Conservation (phyloP, 2,888 invertebrate species). For the Amiota communis region DNA sequence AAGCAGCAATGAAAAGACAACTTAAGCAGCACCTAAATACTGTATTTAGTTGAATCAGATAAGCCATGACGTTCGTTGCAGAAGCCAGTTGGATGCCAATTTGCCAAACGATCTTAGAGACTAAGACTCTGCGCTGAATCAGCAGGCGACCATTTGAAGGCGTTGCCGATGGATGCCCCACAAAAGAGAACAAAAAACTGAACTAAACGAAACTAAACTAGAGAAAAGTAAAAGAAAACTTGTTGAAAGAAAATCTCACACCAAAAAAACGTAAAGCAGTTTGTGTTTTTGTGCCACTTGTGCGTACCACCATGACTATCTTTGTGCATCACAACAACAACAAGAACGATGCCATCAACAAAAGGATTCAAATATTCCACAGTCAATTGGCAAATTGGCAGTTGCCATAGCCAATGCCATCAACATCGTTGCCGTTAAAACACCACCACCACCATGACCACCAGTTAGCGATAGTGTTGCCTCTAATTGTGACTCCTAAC, state of each 20-base stretch:
- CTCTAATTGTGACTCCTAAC: conserved; percentile 1
- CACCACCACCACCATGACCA: too few relatives aligned
- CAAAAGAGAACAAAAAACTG: neutral
- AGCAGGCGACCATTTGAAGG: conserved; percentile 11
- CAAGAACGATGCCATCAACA: too few relatives aligned
- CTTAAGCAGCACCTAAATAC: neutral
- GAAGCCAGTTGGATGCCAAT: conserved; percentile 15
- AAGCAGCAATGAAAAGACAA: neutral
- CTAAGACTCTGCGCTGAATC: conserved; percentile 8
- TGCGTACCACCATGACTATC: too few relatives aligned
- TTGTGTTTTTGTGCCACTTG: too few relatives aligned
- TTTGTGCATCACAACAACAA: too few relatives aligned
- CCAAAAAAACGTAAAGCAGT: too few relatives aligned
- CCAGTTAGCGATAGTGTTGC: neutral
- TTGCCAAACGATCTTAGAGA: neutral
- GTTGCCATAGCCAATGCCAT: too few relatives aligned
- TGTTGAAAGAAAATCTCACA: too few relatives aligned
- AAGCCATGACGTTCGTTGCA: neutral
- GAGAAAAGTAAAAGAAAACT: too few relatives aligned
- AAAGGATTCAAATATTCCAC: too few relatives aligned
- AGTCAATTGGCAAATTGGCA: too few relatives aligned
- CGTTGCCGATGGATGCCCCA: neutral
- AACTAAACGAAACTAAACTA: neutral
- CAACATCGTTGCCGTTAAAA: too few relatives aligned
- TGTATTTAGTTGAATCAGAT: conserved; percentile 14